Evolutionary conservation across 2,888 invertebrate genomes (phyloP), one percentile per base, ranked within the genome.

Genomic region (Andrena hattorfiana): DNA sequence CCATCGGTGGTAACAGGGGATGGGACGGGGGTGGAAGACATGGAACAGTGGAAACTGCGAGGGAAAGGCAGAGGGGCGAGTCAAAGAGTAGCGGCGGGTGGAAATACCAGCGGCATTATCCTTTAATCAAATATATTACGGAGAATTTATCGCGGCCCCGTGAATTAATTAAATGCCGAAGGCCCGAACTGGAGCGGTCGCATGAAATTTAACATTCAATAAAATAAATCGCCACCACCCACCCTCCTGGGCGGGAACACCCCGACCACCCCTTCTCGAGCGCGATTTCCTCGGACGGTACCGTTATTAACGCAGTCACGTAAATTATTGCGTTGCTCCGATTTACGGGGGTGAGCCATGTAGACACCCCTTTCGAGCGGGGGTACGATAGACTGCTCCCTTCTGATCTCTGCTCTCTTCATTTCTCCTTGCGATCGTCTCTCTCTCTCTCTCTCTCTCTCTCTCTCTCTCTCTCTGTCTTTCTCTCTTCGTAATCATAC

Each of bases 61-160:
- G 88, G 85, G 84, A 77, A 82, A 83, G 78, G 81, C 77, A 85
- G 74, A 73, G 82, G 85, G 79, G 85, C 78, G 84, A 79, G 85
- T 78, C 87, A 83, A 81, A 85, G 85, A 85, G 86, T 81, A 83
- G 56, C 64, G 81, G 81, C 80, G 84, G 85, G 85, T 89, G 89
- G 86, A 90, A 92, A 91, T 91, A 91, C 91, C 90, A 88, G 91
- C 91, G 91, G 93, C 92, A 93, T 93, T 94, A 93, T 94, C 93
- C 93, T 93, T 93, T 93, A 93, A 93, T 93, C 93, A 94, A 94
- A 94, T 93, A 93, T 93, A 93, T 94, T 93, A 93, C 92, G 88
- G 92, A 92, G 93, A 93, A 94, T 93, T 94, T 94, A 94, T 94
- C 92, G 93, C 92, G 90, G 90, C 88, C 20, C 91, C 91, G 92